A percentile compares a stretch with the other conserved stretches of the same genome.
These are phyloP conservation scores for Dendronephthya gigantea DNA, from an alignment of 64 coral and sea anemone species.

Conservation along the genomic window DNA sequence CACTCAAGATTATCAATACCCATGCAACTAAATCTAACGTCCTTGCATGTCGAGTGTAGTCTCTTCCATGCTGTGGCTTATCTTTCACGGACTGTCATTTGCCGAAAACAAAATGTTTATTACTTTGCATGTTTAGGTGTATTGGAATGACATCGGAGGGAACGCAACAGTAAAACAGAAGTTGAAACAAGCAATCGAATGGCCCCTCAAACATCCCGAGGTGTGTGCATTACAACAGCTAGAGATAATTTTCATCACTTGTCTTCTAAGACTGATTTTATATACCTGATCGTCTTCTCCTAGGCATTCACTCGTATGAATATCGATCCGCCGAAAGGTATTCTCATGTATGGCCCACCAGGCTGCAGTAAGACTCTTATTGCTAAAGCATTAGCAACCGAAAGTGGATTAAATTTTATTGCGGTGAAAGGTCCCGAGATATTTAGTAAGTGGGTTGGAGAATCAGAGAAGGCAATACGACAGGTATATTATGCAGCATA, in stretches of 20 bases:
- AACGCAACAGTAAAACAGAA: conserved; percentile 85
- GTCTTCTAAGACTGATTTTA: not conserved
- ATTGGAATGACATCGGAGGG: conserved; percentile 79
- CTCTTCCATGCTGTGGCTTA: too few species aligned
- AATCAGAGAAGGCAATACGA: conserved; percentile 78
- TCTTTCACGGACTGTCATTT: too few species aligned
- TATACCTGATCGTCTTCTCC: not conserved
- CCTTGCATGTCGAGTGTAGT: too few species aligned
- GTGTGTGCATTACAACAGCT: too few species aligned
- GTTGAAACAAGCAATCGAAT: conserved; percentile 85
- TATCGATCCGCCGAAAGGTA: conserved; percentile 75
- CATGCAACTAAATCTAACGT: too few species aligned
- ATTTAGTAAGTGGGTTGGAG: conserved; percentile 97
- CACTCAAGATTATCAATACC: too few species aligned
- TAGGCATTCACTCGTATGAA: conserved; percentile 82
- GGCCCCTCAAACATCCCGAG: conserved; percentile 96
- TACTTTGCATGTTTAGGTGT: conserved; percentile 34
- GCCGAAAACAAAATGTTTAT: too few species aligned
- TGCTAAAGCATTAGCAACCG: conserved; percentile 82
- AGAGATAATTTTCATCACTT: not conserved
- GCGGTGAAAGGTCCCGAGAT: conserved; percentile 93
- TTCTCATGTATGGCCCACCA: conserved; percentile 93
- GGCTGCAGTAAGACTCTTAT: conserved; percentile 96
- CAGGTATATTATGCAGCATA: too few species aligned
- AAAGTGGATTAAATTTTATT: conserved; percentile 93